phyloP scores from a whole-genome alignment of 2,888 invertebrate species.

The Biston betularia region DNA sequence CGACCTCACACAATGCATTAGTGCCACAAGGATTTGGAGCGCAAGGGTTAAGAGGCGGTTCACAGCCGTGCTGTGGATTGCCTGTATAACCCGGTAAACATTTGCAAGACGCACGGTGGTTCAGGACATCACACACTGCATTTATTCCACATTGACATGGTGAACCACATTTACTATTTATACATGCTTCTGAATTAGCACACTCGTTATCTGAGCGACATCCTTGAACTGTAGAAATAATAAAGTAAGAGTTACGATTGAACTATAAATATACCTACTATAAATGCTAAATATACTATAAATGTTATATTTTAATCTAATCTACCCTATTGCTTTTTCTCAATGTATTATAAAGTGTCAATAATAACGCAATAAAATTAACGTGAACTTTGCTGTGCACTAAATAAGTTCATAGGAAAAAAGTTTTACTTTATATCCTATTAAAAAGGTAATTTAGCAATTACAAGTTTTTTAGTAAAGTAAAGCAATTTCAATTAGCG shows the following conservation, averaged over 20 bases:
- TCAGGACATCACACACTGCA: slow-evolving; percentile 92
- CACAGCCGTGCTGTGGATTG: slow-evolving; percentile 90
- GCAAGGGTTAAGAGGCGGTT: slow-evolving; percentile 92
- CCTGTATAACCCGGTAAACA: slow-evolving; percentile 94
- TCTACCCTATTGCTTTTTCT: too few relatives aligned
- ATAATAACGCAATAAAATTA: too few relatives aligned
- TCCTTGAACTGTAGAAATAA: slow-evolving; percentile 85
- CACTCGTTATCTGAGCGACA: slow-evolving; percentile 91
- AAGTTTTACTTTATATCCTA: too few relatives aligned
- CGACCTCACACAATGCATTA: slow-evolving; percentile 93
- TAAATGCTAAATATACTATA: too few relatives aligned
- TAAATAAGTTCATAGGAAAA: too few relatives aligned
- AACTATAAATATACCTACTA: too few relatives aligned
- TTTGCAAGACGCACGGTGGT: slow-evolving; percentile 93
- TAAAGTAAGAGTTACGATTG: neutral
- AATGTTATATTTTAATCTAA: too few relatives aligned
- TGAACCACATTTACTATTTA: slow-evolving; percentile 91
- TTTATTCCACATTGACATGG: slow-evolving; percentile 93
- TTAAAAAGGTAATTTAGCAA: too few relatives aligned
- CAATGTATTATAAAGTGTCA: too few relatives aligned
- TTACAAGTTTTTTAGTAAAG: too few relatives aligned
- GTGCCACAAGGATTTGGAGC: slow-evolving; percentile 95
- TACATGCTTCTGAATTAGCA: slow-evolving; percentile 90
- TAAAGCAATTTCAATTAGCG: too few relatives aligned
- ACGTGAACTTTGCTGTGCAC: too few relatives aligned